Conservation (phyloP, 2,888 invertebrate species). For the Dryadula phaetusa region DNA sequence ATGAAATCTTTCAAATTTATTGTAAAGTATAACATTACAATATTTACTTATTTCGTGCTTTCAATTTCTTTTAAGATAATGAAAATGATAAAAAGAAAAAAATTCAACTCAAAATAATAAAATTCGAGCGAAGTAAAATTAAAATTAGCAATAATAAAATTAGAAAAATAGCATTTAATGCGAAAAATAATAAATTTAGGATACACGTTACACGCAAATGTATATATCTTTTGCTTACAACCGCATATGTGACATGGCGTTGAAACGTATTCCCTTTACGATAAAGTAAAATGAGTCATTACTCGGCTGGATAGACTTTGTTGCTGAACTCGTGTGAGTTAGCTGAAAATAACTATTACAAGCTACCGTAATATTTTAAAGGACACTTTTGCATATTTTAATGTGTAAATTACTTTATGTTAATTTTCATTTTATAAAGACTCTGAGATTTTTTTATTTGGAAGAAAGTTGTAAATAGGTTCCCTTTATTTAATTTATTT, state of each 20-base stretch:
- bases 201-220: background rate
- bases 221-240: background rate
- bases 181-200: background rate
- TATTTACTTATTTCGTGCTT: no score
- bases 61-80: no score
- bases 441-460: no score
- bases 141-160: no score
- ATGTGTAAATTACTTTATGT: background rate
- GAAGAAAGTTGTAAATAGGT: no score
- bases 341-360: slow-evolving; percentile 46
- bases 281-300: slow-evolving; percentile 65
- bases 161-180: background rate
- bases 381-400: background rate
- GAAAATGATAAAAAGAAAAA: no score
- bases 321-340: slow-evolving; percentile 55
- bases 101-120: no score
- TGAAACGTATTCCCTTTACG: slow-evolving; percentile 56
- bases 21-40: no score
- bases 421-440: no score
- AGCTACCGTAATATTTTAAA: background rate
- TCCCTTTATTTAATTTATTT: no score
- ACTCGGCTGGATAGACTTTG: slow-evolving; percentile 54
- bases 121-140: no score
- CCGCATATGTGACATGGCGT: slow-evolving; percentile 25
- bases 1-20: no score